phyloP scores from a whole-genome alignment of 2,888 invertebrate species.

The Tillus elongatus region DNA sequence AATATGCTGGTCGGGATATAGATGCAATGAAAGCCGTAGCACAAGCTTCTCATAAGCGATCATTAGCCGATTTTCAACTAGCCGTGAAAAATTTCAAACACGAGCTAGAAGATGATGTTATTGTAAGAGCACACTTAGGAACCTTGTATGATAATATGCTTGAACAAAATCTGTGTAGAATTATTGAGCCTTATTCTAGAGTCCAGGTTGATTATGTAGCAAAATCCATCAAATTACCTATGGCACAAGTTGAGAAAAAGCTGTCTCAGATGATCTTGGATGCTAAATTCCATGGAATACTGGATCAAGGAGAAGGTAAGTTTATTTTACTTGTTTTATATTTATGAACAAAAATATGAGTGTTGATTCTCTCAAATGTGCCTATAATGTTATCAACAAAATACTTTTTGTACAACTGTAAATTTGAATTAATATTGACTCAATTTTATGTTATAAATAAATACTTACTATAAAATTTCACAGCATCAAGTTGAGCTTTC shows the following conservation, averaged over 20 bases:
- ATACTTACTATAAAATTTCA: too few species aligned
- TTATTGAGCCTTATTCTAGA: slow-evolving; percentile 97
- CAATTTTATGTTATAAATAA: too few species aligned
- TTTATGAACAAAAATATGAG: too few species aligned
- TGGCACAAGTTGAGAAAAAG: slow-evolving; percentile 94
- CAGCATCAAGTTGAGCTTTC: too few species aligned
- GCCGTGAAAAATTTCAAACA: slow-evolving; percentile 77
- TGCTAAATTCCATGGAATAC: slow-evolving; percentile 91
- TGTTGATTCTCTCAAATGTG: too few species aligned
- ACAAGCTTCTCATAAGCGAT: slow-evolving; percentile 91
- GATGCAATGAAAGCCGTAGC: slow-evolving; percentile 98
- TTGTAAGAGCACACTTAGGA: slow-evolving; percentile 93
- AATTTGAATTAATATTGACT: too few species aligned
- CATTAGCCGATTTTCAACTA: slow-evolving; percentile 91
- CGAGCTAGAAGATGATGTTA: slow-evolving; percentile 91
- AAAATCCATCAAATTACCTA: slow-evolving; percentile 78
- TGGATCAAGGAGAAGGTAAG: slow-evolving; percentile 90
- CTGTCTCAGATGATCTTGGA: slow-evolving; percentile 99
- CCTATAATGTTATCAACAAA: too few species aligned
- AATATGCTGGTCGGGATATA: slow-evolving; percentile 89
- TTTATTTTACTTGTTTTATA: too few species aligned
- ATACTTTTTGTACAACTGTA: too few species aligned
- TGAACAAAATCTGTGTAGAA: slow-evolving; percentile 96
- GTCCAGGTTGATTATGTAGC: slow-evolving; percentile 93
- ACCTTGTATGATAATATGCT: slow-evolving; percentile 97